Evolutionary conservation across 1,140 invertebrate genomes (phyloP), one percentile per base, ranked within the genome.

Genomic region (Asbolus verrucosus): DNA sequence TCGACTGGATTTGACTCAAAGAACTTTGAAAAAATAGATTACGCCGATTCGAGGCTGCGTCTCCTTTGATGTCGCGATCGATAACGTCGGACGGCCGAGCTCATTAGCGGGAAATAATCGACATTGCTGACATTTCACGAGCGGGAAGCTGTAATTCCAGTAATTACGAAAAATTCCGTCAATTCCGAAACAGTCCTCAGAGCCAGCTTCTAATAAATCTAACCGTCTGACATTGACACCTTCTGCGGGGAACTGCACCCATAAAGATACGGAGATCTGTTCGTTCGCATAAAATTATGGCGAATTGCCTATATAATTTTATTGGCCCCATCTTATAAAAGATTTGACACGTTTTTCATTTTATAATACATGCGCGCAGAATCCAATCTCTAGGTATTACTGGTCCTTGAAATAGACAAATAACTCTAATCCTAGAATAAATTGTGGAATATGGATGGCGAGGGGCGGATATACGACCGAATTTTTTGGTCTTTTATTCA

Each of bases 261-360:
- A 54, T 54, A 54, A 54, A 54, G 27, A 54, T 54, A 54, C 27
- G 46, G 46, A 54, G 24, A 54, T 54, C 46, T 54, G 46, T 54
- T 54, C 46, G 4, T 21, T 24, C 8, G 46, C 18, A 54, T 54
- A 54, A 54, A 54, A 54, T 54, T 54, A 54, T 27, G 46, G 46
- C 46, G 27, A 54, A 54, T 54, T 54, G 46, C 46, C 46, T 54
- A 54, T 54, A 54, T 54, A 54, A 54, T 54, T 54, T 54, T 54
- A 54, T 54, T 21, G 46, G n/a, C 27, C 19, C 21, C 46, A 54
- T 54, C 46, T 54, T 21, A 27, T 54, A 54, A 54, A 54, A 43
- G 46, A n/a, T 54, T 54, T 54, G 46, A 27, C 46, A 54, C 46
- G 27, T 54, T 54, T 54, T 54, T 54, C 46, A 54, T 54, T 54